Conservation (phyloP, 2,113 vertebrate genomes). For the Scartelaos histophorus region DNA sequence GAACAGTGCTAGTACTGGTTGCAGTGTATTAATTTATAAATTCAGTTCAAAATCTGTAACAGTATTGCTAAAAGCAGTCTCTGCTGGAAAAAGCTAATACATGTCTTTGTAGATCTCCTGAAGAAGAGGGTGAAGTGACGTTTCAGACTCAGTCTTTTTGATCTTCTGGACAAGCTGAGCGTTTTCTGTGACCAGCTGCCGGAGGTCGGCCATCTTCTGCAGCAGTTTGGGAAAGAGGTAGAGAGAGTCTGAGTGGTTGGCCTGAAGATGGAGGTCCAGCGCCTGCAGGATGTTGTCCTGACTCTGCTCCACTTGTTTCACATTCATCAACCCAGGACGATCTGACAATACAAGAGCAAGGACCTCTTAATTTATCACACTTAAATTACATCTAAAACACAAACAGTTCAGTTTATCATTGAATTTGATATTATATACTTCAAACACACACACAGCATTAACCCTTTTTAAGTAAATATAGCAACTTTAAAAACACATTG, state of each 20-base stretch:
- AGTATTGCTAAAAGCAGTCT: slow-evolving; percentile 63
- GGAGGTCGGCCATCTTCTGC: slow-evolving; percentile 98
- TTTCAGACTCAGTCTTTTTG: slow-evolving; percentile 95
- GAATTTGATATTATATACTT: background rate
- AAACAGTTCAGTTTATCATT: background rate
- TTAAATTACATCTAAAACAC: no score
- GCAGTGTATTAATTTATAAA: slow-evolving; percentile 54
- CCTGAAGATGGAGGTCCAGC: slow-evolving; percentile 91
- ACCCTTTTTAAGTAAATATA: no score
- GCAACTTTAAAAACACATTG: no score
- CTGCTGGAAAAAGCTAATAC: slow-evolving; percentile 80
- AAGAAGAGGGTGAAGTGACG: slow-evolving; percentile 92
- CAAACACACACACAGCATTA: no score
- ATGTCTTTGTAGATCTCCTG: slow-evolving; percentile 99
- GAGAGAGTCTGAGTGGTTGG: slow-evolving; percentile 90
- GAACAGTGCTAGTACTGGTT: slow-evolving; percentile 67
- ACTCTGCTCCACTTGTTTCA: slow-evolving; percentile 96
- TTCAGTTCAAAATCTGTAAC: slow-evolving; percentile 60
- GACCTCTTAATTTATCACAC: background rate
- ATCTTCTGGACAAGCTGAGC: slow-evolving; percentile 97
- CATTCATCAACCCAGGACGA: slow-evolving; percentile 94
- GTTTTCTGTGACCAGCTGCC: slow-evolving; percentile 96
- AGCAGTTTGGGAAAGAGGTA: slow-evolving; percentile 99
- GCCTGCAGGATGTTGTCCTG: slow-evolving; percentile 94
- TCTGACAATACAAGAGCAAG: slow-evolving; percentile 71